Base-by-base conservation (phyloP, 2,888 invertebrate species). In the Campoletis raptor region DNA sequence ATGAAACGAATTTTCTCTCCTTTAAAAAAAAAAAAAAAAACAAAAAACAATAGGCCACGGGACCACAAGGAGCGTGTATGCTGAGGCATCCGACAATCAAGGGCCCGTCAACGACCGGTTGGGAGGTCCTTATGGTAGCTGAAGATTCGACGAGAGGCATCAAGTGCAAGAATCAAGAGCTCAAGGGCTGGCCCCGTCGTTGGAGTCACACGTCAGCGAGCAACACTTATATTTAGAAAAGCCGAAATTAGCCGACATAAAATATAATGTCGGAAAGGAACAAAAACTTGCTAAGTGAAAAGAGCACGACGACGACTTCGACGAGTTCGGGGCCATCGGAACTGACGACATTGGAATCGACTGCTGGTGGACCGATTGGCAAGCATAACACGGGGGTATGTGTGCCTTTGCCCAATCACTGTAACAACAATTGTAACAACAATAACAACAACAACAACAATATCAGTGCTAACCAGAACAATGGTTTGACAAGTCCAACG, bases 121-220 rank as follows among this genome's bases (percentile, higher is more conserved):
- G 89, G 88, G 84, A 89, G 89, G 90, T 93, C 93, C 93, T 92
- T 94, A 94, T 94, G 93, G 92, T 93, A 93, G 91, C 90, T 91
- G 93, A 91, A 88, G 89, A 90, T 73, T 81, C 83, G 76, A 70
- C 87, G 85, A 85, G 90, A 81, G 88, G 87, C 85, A 88, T 90
- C 69, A 90, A 91, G 88, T 91, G 89, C 90, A 92, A 92, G 92
- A 93, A 93, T 87, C 91, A 92, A 89, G 92, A 92, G 89, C 89
- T 94, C 84, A 94, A 93, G 89, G 93, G 93, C 88, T 94, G 93
- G 93, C 93, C 93, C 85, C 93, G 93, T 70, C 93, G 93, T 89
- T 94, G 93, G 93, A 92, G 89, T 89, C 92, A 93, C 88, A 85
- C 79, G 76, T 92, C 92, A 83, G 89, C 88, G 66, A 91, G 89